Conservation (phyloP, 2,113 vertebrate genomes). For the Aramus guarauna region DNA sequence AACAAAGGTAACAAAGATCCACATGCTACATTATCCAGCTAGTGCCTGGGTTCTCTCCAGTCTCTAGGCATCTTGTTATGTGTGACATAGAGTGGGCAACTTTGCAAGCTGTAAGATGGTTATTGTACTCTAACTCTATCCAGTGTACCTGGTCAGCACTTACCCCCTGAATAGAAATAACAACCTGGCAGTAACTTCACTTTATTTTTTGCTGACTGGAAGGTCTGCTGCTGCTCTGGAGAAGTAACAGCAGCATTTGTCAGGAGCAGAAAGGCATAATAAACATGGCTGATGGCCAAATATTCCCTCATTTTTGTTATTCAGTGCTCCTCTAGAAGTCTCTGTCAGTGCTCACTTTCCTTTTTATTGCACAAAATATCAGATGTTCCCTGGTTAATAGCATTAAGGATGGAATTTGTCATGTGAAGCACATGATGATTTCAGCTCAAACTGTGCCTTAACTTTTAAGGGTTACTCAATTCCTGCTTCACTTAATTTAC, state of each 20-base stretch:
- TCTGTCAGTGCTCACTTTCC: neutral
- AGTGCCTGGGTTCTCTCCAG: neutral
- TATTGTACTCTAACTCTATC: rapidly evolving
- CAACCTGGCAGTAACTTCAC: neutral
- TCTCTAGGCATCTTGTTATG: neutral
- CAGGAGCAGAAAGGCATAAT: neutral
- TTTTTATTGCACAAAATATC: neutral
- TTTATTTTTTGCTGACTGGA: neutral
- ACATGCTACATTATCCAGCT: neutral
- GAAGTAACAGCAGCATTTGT: neutral
- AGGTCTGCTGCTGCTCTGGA: neutral
- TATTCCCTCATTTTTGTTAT: neutral
- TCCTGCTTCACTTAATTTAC: neutral
- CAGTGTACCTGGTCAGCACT: neutral
- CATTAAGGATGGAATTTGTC: neutral
- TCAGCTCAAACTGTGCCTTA: neutral
- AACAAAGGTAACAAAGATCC: neutral
- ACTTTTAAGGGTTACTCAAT: neutral
- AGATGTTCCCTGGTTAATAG: neutral
- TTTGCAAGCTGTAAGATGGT: neutral
- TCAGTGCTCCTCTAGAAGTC: neutral
- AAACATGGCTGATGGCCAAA: neutral
- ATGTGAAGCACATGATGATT: neutral
- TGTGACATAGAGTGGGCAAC: neutral
- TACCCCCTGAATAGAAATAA: neutral